Percentiles rank a stretch among this genome's conserved stretches.
phyloP scores from a whole-genome alignment of 2,797 vertebrate species.

The Gastrophryne carolinensis region DNA sequence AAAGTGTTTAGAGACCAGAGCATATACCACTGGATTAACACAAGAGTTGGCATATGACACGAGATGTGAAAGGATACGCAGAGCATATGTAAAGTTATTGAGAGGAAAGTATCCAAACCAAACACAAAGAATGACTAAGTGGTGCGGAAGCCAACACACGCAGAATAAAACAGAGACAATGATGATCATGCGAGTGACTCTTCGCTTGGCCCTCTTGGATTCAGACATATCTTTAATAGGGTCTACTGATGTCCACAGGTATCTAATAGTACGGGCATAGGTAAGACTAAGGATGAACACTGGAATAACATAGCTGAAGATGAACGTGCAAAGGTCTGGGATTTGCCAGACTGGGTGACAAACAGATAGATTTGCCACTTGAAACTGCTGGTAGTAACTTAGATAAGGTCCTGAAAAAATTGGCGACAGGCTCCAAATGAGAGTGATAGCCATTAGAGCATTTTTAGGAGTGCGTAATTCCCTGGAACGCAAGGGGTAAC shows the following conservation, averaged over 20 bases:
- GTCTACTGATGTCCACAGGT: conserved; percentile 80
- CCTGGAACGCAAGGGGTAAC: conserved; percentile 80
- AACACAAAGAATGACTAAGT: conserved; percentile 79
- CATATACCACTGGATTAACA: conserved; percentile 83
- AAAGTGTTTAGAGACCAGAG: conserved; percentile 84
- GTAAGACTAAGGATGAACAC: conserved; percentile 79
- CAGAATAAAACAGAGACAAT: conserved; percentile 81
- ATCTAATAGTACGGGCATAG: conserved; percentile 71
- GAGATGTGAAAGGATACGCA: conserved; percentile 81
- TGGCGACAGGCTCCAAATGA: conserved; percentile 79
- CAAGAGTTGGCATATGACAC: conserved; percentile 84
- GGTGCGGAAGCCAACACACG: conserved; percentile 84
- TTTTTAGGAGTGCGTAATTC: conserved; percentile 80
- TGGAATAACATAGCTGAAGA: conserved; percentile 82
- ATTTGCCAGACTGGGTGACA: conserved; percentile 81
- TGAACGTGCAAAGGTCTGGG: conserved; percentile 81
- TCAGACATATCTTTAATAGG: conserved; percentile 73
- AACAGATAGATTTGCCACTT: conserved; percentile 71
- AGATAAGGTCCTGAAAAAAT: conserved; percentile 82
- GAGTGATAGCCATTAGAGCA: conserved; percentile 69
- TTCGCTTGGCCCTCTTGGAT: conserved; percentile 73
- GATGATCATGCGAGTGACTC: conserved; percentile 84
- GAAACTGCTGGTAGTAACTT: conserved; percentile 82
- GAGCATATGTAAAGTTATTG: conserved; percentile 76
- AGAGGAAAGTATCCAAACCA: conserved; percentile 83